phyloP scores from a whole-genome alignment of 1,140 invertebrate species.

The Micrasema minimum region DNA sequence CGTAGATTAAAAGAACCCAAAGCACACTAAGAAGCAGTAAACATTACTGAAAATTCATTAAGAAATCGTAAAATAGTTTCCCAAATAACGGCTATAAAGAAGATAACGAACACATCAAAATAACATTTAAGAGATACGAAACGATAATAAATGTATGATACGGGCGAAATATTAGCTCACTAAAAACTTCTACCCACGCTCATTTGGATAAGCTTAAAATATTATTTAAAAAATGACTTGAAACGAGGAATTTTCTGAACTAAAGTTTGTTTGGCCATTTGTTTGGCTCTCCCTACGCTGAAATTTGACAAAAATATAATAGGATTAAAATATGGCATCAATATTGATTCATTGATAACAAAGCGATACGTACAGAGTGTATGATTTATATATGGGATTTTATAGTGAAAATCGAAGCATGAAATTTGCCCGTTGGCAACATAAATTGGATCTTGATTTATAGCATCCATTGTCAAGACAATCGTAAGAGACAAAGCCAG shows the following conservation, averaged over 20 bases:
- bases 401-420: slow-evolving; percentile 12
- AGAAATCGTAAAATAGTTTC: too few species aligned
- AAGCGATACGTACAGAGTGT: background rate
- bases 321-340: background rate
- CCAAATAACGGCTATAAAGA: too few species aligned
- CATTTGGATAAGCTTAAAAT: background rate
- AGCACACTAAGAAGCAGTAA: slow-evolving; percentile 8
- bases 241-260: too few species aligned
- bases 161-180: background rate
- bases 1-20: background rate
- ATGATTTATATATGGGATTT: slow-evolving; percentile 5
- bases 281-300: too few species aligned
- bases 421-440: slow-evolving; percentile 21
- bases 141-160: background rate
- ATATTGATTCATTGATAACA: background rate
- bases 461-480: slow-evolving; percentile 14
- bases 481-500: slow-evolving; percentile 24
- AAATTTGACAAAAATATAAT: too few species aligned
- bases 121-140: background rate
- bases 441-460: slow-evolving; percentile 32
- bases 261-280: too few species aligned
- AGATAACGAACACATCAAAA: background rate
- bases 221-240: too few species aligned
- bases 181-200: slow-evolving; percentile 5
- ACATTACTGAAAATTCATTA: background rate